Conservation (phyloP, 2,113 vertebrate genomes). For the Notothenia coriiceps region DNA sequence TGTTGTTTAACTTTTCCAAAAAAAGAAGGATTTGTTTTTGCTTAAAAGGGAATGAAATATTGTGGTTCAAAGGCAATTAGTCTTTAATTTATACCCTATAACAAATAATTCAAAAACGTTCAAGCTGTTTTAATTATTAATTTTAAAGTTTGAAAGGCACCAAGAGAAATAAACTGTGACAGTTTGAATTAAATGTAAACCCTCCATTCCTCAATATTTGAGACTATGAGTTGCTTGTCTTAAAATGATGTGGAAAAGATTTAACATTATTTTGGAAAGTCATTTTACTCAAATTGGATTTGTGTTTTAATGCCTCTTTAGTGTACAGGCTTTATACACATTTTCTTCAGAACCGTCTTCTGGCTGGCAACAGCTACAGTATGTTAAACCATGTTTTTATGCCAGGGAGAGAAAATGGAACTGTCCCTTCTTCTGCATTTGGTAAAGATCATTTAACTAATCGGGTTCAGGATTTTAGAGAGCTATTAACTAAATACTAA, state of each 20-base stretch:
- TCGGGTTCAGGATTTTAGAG: too few species aligned
- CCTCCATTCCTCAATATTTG: constrained; percentile 1
- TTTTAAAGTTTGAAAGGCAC: constrained; percentile 41
- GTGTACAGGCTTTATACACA: not conserved
- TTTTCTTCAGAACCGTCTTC: not conserved
- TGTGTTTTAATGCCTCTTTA: not conserved
- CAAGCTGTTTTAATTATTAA: constrained; percentile 64
- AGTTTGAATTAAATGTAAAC: constrained; percentile 38
- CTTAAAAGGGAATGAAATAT: constrained; percentile 35
- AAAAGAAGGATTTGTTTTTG: not conserved
- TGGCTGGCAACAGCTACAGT: not conserved
- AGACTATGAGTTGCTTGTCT: constrained; percentile 10
- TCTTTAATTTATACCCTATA: constrained; percentile 54
- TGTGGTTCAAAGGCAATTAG: constrained; percentile 55
- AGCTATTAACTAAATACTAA: not conserved
- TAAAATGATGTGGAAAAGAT: constrained; percentile 1
- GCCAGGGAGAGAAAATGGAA: not conserved
- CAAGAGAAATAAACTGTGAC: constrained; percentile 38
- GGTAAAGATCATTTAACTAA: not conserved
- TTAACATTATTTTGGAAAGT: not conserved
- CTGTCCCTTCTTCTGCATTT: not conserved
- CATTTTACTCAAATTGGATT: not conserved
- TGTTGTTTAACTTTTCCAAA: constrained; percentile 14
- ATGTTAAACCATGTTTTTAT: not conserved
- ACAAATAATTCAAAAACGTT: constrained; percentile 60